A percentile compares a stretch with the other conserved stretches of the same genome.
Conservation (phyloP, 2,113 vertebrate genomes). For the Conger conger region DNA sequence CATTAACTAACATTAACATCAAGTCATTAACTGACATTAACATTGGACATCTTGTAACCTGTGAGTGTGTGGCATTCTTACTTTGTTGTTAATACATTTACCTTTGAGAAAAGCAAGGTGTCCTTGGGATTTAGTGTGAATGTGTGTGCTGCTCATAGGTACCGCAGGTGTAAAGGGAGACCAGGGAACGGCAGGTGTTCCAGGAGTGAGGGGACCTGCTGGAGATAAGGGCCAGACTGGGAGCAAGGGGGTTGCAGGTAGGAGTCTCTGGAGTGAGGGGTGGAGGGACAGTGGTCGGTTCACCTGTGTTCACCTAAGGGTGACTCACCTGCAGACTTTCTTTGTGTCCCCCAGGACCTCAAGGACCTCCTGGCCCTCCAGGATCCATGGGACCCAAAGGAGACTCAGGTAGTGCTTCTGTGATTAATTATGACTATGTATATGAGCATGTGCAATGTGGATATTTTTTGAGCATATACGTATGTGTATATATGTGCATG, state of each 20-base stretch:
- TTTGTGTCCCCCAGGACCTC: constrained; percentile 16
- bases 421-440: not conserved
- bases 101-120: no score
- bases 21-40: not conserved
- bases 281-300: not conserved
- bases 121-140: not conserved
- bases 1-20: not conserved
- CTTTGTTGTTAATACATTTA: constrained; percentile 40
- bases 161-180: not conserved
- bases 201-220: not conserved
- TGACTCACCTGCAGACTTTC: not conserved
- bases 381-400: constrained; percentile 42
- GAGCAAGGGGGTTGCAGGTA: not conserved
- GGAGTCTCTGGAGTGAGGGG: not conserved
- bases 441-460: not conserved
- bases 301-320: not conserved
- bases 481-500: not conserved
- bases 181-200: not conserved
- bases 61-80: no score
- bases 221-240: not conserved
- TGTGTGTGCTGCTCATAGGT: constrained; percentile 31
- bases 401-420: constrained; percentile 8
- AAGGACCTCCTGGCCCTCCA: not conserved
- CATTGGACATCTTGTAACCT: not conserved
- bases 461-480: not conserved